phyloP scores from a whole-genome alignment of 64 coral and sea anemone genomes.

The Stichodactyla helianthus region DNA sequence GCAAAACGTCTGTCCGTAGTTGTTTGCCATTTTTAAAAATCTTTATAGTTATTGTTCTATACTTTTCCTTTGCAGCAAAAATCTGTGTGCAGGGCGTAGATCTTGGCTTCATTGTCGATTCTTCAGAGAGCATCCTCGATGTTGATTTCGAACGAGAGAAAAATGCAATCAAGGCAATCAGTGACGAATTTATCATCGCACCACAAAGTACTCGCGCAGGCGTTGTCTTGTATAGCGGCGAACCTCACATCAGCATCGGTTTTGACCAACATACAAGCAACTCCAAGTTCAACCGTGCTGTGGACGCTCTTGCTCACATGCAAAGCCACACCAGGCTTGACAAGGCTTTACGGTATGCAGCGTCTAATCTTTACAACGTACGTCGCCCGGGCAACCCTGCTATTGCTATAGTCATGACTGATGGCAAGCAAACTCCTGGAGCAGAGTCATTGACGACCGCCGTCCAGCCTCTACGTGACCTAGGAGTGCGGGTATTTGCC shows the following conservation, averaged over 20 bases:
- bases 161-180: constrained; percentile 59
- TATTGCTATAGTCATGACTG: constrained; percentile 69
- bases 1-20: too few species aligned
- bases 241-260: constrained; percentile 38
- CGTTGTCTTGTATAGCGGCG: constrained; percentile 66
- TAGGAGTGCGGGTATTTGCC: constrained; percentile 66
- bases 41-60: neutral
- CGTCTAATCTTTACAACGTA: constrained; percentile 45
- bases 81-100: constrained; percentile 54
- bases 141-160: constrained; percentile 69
- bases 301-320: constrained; percentile 45
- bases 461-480: constrained; percentile 47
- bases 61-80: constrained; percentile 23
- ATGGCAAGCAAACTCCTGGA: constrained; percentile 56
- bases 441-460: constrained; percentile 45
- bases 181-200: constrained; percentile 45
- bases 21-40: too few species aligned
- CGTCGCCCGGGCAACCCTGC: constrained; percentile 28
- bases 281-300: constrained; percentile 46
- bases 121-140: constrained; percentile 66
- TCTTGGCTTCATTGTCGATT: constrained; percentile 79
- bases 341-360: constrained; percentile 66
- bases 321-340: constrained; percentile 64
- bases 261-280: constrained; percentile 28
- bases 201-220: constrained; percentile 47